These are phyloP conservation scores for Bellardia pandia DNA, from an alignment of 2,888 invertebrate genomes.

Conservation along the genomic window DNA sequence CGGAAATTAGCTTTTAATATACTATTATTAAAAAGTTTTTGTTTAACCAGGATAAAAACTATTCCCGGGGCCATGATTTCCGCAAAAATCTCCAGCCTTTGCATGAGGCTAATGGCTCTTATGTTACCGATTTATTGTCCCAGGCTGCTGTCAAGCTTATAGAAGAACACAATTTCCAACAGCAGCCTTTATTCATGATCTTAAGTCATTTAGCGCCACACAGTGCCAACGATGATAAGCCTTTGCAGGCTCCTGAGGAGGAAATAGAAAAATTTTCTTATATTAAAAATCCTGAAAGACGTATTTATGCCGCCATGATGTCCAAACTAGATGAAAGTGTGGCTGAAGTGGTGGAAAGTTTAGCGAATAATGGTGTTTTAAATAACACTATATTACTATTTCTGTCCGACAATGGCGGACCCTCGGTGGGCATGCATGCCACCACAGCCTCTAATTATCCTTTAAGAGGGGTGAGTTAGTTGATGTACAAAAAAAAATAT, in stretches of 20 bases:
- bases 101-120: conserved; percentile 85
- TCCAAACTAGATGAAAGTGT: conserved; percentile 93
- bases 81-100: conserved; percentile 85
- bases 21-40: neutral
- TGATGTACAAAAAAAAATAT: neutral
- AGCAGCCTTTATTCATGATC: conserved; percentile 90
- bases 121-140: conserved; percentile 89
- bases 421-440: conserved; percentile 88
- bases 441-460: conserved; percentile 93
- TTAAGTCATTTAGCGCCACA: conserved; percentile 93
- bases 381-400: conserved; percentile 93
- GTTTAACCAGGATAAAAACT: conserved; percentile 72
- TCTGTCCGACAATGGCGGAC: conserved; percentile 94
- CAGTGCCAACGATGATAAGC: conserved; percentile 88
- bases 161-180: conserved; percentile 85
- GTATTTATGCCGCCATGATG: conserved; percentile 93
- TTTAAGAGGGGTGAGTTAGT: conserved; percentile 87
- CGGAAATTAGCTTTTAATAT: neutral
- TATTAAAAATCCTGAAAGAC: conserved; percentile 87
- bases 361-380: conserved; percentile 88
- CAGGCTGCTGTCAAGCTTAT: conserved; percentile 88
- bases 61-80: conserved; percentile 85
- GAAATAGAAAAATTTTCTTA: conserved; percentile 88
- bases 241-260: conserved; percentile 89
- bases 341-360: conserved; percentile 89